Base-by-base conservation (phyloP, 2,888 invertebrate genomes). In the Pyrochroa serraticornis region DNA sequence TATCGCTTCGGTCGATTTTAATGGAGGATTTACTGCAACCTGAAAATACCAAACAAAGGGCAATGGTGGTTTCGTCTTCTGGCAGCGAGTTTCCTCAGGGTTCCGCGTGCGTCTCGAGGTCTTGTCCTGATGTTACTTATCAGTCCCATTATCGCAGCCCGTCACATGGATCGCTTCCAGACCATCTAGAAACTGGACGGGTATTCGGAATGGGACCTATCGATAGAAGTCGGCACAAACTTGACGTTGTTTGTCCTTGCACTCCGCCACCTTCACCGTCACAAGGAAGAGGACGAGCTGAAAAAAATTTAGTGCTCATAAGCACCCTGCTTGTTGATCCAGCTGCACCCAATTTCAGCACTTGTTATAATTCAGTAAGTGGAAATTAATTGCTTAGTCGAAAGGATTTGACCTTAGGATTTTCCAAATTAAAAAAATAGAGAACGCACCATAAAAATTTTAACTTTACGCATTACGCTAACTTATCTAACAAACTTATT, bases 21-120 rank as follows among this genome's bases (percentile, higher is more conserved):
- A 93, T 97, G 91, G 95, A 96, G 77, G 96, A 97, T 80, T 82
- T 96, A 2, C 84, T 92, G 6, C 89, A 91, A 71, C 86, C 89
- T 1, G 84, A 86, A 12, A 89, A 89, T 38, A 91, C 93, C 0
- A 88, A 88, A 68, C 91, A 93, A 79, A 86, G 95, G 33, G 87
- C 88, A 75, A 89, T 96, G 84, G 91, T 96, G 77, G 86, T 90
- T 60, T 93, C 73, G 7, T 69, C 71, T 10, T 60, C 65, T 74
- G 76, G 80, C 75, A 65, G 82, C 75, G 75, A 77, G 34, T 58
- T 70, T 3, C 75, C 77, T 2, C 58, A 65, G 6, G 71, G 69
- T 64, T 80, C 83, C 3, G 77, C 82, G 51, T 88, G 85, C 77
- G 81, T 90, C 60, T 94, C 93, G 6, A 85, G 85, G 66, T 95